Base-by-base conservation (phyloP, 2,888 invertebrate species). In the Stenchaetothrips biformis region DNA sequence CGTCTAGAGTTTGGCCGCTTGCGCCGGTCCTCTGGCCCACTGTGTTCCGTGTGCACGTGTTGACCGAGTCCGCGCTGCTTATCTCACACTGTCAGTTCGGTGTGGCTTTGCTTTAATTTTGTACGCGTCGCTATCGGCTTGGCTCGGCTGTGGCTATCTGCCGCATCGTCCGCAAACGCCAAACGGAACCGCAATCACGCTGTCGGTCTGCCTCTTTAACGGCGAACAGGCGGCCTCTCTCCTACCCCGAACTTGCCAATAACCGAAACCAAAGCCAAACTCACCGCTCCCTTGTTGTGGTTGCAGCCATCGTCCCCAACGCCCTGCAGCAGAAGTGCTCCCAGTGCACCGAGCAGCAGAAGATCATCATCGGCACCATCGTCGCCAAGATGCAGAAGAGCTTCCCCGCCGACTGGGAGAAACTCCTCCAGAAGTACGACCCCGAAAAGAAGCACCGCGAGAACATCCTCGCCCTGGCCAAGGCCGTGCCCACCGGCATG, bases 351-450 rank as follows among this genome's bases (percentile, higher is more conserved):
- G 67, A 74, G 67, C 67, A 74, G 67, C 67, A 74, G 67, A 74
- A 74, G 67, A 11, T 74, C 21, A 74, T 74, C 67, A 21, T 74
- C 25, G 67, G 67, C 67, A 74, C 67, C 67, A 74, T 74, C 67
- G 25, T 74, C 67, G 25, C 11, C 67, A 74, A 21, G 21, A n/a
- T 74, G 21, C 67, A 74, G 67, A 74, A 21, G 25, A 25, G 11
- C 21, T 25, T 21, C 67, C 67, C 67, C 21, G 25, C 21, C 67
- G 67, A 74, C 21, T 74, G 67, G 67, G 67, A 74, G 67, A 74
- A 74, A 25, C 67, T 74, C 21, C 67, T 74, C 25, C 67, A 74
- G 67, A 74, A 74, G 67, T 74, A 74, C 67, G 67, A 74, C 67
- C 67, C 67, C 9, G 67, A 74, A 74, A 74, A 74, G 67, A 74